Conservation (phyloP, 2,797 vertebrate genomes). For the Tragelaphus oryx region DNA sequence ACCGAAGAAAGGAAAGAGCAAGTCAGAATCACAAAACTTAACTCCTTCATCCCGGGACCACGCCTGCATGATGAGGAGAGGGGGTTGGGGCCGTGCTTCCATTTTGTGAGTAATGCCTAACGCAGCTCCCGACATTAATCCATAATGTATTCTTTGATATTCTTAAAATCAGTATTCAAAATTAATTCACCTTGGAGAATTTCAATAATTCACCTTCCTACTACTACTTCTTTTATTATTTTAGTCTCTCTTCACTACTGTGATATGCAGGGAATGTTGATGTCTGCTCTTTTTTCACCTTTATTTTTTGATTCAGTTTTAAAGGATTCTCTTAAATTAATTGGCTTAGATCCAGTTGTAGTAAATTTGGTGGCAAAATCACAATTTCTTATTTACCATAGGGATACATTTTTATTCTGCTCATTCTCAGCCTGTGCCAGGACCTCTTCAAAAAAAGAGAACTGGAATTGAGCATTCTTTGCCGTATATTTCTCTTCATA, state of each 20-base stretch:
- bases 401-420: not conserved
- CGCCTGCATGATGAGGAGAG: too few relatives aligned
- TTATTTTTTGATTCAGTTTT: slow-evolving; percentile 17
- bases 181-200: not conserved
- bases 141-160: not conserved
- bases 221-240: not conserved
- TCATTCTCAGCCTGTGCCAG: not conserved
- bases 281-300: not conserved
- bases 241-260: not conserved
- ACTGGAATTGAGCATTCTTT: not conserved
- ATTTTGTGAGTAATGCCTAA: too few relatives aligned
- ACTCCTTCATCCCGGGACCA: too few relatives aligned
- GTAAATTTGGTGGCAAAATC: not conserved
- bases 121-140: not conserved
- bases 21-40: too few relatives aligned
- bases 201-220: not conserved
- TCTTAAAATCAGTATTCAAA: not conserved
- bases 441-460: not conserved
- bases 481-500: not conserved
- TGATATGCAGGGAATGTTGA: not conserved
- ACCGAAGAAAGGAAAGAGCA: too few relatives aligned
- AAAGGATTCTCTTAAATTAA: not conserved
- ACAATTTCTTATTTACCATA: not conserved
- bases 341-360: not conserved
- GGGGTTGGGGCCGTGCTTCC: too few relatives aligned